These are phyloP conservation scores for Aphodius granarius DNA, from an alignment of 2,888 invertebrate genomes.

Conservation along the genomic window DNA sequence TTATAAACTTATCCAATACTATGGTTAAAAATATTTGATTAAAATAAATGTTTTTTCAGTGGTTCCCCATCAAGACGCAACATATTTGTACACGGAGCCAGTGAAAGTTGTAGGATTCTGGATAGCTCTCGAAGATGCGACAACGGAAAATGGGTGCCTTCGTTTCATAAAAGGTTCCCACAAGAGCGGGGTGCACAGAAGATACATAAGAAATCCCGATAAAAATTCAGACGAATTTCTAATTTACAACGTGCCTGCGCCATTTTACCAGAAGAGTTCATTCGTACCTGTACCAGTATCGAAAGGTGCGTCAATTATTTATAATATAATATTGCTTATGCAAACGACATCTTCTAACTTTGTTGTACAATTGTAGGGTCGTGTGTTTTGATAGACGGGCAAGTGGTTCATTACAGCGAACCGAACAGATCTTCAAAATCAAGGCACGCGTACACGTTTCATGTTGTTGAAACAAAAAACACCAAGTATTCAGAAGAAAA, in stretches of 20 bases:
- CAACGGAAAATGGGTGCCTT: conserved; percentile 90
- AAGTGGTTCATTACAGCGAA: conserved; percentile 91
- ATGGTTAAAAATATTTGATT: too few relatives aligned
- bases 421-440: conserved; percentile 79
- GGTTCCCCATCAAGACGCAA: conserved; percentile 81
- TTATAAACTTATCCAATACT: too few relatives aligned
- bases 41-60: conserved; percentile 57
- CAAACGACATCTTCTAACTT: neutral
- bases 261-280: conserved; percentile 70
- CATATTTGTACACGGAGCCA: conserved; percentile 86
- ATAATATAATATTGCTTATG: neutral
- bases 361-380: conserved; percentile 62
- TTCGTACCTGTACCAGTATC: conserved; percentile 80
- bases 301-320: conserved; percentile 66
- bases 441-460: conserved; percentile 96
- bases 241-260: conserved; percentile 69
- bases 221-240: conserved; percentile 61
- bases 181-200: conserved; percentile 75
- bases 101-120: conserved; percentile 84
- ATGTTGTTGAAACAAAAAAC: conserved; percentile 79
- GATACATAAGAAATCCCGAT: conserved; percentile 72
- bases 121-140: conserved; percentile 95
- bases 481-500: conserved; percentile 79
- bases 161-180: conserved; percentile 93
- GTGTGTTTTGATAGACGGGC: conserved; percentile 87